A percentile compares a stretch with the other conserved stretches of the same genome.
phyloP scores from a whole-genome alignment of 2,888 invertebrate genomes.

The Nycteola revayana region DNA sequence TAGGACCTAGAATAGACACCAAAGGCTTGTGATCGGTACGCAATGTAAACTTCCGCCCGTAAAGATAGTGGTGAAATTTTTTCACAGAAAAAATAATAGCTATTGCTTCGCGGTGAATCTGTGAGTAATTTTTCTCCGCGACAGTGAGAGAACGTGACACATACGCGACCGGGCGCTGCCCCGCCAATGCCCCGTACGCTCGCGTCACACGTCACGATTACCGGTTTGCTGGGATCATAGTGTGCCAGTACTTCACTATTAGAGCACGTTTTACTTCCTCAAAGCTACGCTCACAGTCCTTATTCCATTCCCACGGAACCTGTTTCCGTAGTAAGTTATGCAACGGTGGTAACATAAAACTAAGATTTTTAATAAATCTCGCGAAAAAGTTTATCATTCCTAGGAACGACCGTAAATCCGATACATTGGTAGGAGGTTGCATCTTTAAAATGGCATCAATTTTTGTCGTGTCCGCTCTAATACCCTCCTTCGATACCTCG shows the following conservation, averaged over 20 bases:
- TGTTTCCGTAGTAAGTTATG: conserved; percentile 18
- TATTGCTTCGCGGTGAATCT: conserved; percentile 17
- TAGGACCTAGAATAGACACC: no score
- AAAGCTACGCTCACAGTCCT: conserved; percentile 11
- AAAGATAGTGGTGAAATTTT: conserved; percentile 6
- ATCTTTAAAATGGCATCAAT: conserved; percentile 11
- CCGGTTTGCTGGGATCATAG: conserved; percentile 17
- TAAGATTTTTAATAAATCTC: conserved; percentile 20
- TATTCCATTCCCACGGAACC: conserved; percentile 11
- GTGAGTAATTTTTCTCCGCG: conserved; percentile 29
- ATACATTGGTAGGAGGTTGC: conserved; percentile 4
- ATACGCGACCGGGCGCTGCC: conserved; percentile 30
- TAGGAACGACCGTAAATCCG: conserved; percentile 17
- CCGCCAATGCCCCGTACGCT: conserved; percentile 18
- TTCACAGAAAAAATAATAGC: conserved; percentile 10
- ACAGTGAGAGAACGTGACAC: conserved; percentile 24
- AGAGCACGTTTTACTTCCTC: conserved; percentile 8
- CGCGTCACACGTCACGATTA: conserved; percentile 26
- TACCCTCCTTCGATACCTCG: conserved; percentile 1
- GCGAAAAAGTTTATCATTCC: conserved; percentile 20
- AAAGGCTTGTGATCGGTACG: no score
- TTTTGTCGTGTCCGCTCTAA: conserved; percentile 2
- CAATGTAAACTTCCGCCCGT: no score
- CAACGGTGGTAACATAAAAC: conserved; percentile 10
- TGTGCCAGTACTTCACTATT: conserved; percentile 10